Evolutionary conservation across 2,113 vertebrate genomes (phyloP).

Genomic region (Argyrosomus japonicus): DNA sequence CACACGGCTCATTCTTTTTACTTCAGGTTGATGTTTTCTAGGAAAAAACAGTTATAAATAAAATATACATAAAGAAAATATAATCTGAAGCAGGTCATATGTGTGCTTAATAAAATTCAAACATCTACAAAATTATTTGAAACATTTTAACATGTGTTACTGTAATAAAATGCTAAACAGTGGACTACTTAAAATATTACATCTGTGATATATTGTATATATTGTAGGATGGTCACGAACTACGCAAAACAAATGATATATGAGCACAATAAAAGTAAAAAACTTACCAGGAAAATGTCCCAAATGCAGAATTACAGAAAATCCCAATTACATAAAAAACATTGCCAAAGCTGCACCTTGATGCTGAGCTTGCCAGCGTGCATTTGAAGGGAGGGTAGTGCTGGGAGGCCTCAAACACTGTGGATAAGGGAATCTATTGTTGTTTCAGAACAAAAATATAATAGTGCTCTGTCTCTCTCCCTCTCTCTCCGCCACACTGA

Average conservation of each 20-base stretch:
- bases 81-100: neutral
- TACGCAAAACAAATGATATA: neutral
- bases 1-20: slow-evolving; percentile 72
- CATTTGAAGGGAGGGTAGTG: slow-evolving; percentile 58
- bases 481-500: slow-evolving; percentile 9
- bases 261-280: slow-evolving; percentile 1
- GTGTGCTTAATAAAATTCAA: neutral
- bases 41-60: neutral
- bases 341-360: slow-evolving; percentile 32
- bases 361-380: slow-evolving; percentile 44
- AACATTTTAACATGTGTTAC: neutral
- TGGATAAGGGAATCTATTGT: slow-evolving; percentile 75
- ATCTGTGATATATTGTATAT: neutral
- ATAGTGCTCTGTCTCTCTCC: slow-evolving; percentile 44
- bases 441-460: slow-evolving; percentile 62
- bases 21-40: slow-evolving; percentile 1
- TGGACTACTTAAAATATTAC: neutral
- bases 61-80: neutral
- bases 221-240: neutral
- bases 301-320: slow-evolving; percentile 28
- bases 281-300: slow-evolving; percentile 47
- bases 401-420: slow-evolving; percentile 68
- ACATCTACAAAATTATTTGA: neutral
- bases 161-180: neutral
- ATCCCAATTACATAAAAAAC: slow-evolving; percentile 17